phyloP scores from a whole-genome alignment of 92 coral and sea anemone species.

The Zoanthus gigantus region DNA sequence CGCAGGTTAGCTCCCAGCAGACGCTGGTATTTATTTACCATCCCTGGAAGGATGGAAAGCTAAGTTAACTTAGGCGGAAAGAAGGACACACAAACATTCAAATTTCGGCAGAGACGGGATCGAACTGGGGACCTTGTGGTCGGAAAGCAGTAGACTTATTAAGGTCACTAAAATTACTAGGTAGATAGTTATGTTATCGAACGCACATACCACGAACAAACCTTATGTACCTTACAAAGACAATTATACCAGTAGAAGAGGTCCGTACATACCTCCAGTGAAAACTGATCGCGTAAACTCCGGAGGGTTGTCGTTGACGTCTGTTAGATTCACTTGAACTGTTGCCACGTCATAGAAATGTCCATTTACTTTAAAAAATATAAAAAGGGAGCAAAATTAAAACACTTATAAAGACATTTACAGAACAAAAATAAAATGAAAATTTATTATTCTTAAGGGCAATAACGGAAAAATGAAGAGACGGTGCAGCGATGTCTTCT shows the following conservation, averaged over 20 bases:
- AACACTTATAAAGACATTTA: not conserved
- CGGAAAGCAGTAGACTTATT: too few species aligned
- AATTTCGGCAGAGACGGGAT: too few species aligned
- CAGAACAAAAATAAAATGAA: not conserved
- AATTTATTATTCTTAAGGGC: not conserved
- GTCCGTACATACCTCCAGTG: slow-evolving; percentile 78
- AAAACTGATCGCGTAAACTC: slow-evolving; percentile 76
- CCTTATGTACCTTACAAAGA: not conserved
- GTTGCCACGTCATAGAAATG: slow-evolving; percentile 75
- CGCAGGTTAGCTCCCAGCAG: too few species aligned
- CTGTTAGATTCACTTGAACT: slow-evolving; percentile 68
- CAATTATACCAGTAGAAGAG: not conserved
- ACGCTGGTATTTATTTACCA: too few species aligned
- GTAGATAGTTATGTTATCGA: too few species aligned
- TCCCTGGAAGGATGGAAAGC: too few species aligned
- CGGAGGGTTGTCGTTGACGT: slow-evolving; percentile 91
- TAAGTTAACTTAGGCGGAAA: too few species aligned
- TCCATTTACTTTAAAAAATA: slow-evolving; percentile 58
- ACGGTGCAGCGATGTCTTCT: not conserved
- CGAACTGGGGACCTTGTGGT: too few species aligned
- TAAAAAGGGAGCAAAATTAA: not conserved
- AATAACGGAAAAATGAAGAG: not conserved
- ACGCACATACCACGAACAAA: not conserved
- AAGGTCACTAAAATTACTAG: too few species aligned
- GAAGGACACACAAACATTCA: too few species aligned